Conservation (phyloP, 1,140 invertebrate species). For the Rhopalosiphum padi region DNA sequence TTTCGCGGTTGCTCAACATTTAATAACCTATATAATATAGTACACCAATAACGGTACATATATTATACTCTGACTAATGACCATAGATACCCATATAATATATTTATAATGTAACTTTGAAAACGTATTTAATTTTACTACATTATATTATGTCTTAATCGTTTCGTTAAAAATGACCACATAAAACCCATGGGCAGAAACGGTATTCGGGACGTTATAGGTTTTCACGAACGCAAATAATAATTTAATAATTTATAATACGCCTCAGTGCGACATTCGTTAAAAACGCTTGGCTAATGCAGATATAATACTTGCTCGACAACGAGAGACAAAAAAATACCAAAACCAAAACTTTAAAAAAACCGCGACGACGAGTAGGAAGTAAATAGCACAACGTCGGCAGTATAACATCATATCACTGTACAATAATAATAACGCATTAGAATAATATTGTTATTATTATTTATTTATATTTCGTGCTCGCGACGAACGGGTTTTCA, state of each 20-base stretch:
- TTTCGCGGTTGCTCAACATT: neutral
- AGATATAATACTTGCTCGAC: neutral
- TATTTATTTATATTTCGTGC: neutral
- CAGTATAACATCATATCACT: neutral
- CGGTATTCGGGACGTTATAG: neutral
- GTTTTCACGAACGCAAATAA: neutral
- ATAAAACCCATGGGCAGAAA: neutral
- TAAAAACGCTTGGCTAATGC: neutral
- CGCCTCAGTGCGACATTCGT: neutral
- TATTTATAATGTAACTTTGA: neutral
- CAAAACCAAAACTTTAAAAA: neutral
- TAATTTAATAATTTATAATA: neutral
- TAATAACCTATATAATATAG: constrained; percentile 10
- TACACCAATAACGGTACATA: neutral
- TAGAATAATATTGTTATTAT: neutral
- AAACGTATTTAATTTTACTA: neutral
- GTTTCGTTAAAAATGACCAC: neutral
- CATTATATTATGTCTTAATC: neutral
- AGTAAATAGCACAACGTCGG: neutral
- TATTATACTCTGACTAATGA: neutral
- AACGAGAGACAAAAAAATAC: neutral
- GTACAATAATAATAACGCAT: neutral
- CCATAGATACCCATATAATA: neutral
- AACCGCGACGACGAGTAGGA: neutral
- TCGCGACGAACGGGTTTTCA: neutral